These are phyloP conservation scores for Epizoanthus illoricatus DNA, from an alignment of 92 coral and sea anemone genomes.

Conservation along the genomic window DNA sequence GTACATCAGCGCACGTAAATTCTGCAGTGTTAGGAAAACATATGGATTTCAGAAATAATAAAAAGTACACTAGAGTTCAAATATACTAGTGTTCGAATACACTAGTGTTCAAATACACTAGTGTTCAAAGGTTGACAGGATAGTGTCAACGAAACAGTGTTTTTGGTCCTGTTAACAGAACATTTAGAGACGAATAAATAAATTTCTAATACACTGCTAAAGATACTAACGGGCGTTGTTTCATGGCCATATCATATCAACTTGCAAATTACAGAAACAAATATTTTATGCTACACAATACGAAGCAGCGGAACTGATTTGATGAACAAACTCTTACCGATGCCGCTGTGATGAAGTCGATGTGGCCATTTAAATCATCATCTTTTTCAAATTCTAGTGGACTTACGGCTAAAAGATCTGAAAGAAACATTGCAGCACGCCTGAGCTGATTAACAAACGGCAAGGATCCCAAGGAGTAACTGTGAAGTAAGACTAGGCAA, in stretches of 20 bases:
- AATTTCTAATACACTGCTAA: no score
- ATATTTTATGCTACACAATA: background rate
- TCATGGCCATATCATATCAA: background rate
- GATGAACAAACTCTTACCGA: conserved; percentile 55
- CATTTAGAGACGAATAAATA: no score
- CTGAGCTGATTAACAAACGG: no score
- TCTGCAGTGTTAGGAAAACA: conserved; percentile 43
- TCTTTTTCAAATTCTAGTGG: conserved; percentile 92
- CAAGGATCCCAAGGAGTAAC: background rate
- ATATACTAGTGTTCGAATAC: no score
- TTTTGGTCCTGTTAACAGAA: no score
- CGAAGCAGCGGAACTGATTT: no score
- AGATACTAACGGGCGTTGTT: no score
- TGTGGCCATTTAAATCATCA: conserved; percentile 92
- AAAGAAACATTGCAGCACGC: background rate
- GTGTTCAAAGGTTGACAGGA: no score
- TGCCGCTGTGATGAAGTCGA: conserved; percentile 89
- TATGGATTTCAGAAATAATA: no score
- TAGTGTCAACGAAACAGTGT: no score
- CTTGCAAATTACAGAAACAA: background rate
- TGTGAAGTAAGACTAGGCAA: background rate
- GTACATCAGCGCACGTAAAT: conserved; percentile 96
- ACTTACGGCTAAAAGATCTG: conserved; percentile 51
- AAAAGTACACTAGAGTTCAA: background rate
- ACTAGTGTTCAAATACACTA: background rate